Conservation (phyloP, 2,888 invertebrate genomes). For the Agrilus biguttatus region DNA sequence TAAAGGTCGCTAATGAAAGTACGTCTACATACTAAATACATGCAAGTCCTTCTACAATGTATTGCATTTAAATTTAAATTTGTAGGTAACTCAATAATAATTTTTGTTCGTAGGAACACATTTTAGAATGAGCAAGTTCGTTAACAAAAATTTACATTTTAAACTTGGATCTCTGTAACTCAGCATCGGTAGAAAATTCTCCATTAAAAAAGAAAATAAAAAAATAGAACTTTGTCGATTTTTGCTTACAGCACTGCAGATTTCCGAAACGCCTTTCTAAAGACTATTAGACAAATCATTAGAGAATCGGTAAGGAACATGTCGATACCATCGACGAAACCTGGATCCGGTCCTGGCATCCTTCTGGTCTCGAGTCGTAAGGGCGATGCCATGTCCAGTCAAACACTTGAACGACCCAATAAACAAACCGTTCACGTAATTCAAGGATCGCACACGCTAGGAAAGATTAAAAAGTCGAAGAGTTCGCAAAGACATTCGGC, state of each 20-base stretch:
- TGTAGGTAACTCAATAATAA: too few species aligned
- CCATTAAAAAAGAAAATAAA: too few species aligned
- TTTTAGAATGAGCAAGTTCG: too few species aligned
- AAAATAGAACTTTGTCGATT: neutral
- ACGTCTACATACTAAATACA: too few species aligned
- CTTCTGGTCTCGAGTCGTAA: slow-evolving; percentile 29
- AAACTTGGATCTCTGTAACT: too few species aligned
- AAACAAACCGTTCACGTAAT: slow-evolving; percentile 32
- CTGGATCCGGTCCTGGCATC: slow-evolving; percentile 37
- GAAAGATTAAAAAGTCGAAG: slow-evolving; percentile 64
- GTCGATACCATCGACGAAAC: slow-evolving; percentile 75
- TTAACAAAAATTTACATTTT: too few species aligned
- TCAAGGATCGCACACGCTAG: slow-evolving; percentile 68
- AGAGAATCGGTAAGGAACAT: slow-evolving; percentile 94
- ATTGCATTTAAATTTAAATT: too few species aligned
- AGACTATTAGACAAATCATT: slow-evolving; percentile 93
- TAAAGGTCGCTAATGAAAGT: too few species aligned
- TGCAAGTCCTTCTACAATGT: too few species aligned
- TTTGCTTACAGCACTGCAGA: slow-evolving; percentile 64
- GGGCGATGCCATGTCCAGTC: slow-evolving; percentile 32
- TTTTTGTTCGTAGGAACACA: too few species aligned
- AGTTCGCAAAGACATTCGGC: slow-evolving; percentile 68
- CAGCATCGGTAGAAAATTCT: too few species aligned
- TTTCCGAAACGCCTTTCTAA: slow-evolving; percentile 92
- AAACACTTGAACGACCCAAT: slow-evolving; percentile 45